Evolutionary conservation across 2,797 vertebrate genomes (phyloP), one percentile per base, ranked within the genome.

Genomic region (Epinephelus awoara): DNA sequence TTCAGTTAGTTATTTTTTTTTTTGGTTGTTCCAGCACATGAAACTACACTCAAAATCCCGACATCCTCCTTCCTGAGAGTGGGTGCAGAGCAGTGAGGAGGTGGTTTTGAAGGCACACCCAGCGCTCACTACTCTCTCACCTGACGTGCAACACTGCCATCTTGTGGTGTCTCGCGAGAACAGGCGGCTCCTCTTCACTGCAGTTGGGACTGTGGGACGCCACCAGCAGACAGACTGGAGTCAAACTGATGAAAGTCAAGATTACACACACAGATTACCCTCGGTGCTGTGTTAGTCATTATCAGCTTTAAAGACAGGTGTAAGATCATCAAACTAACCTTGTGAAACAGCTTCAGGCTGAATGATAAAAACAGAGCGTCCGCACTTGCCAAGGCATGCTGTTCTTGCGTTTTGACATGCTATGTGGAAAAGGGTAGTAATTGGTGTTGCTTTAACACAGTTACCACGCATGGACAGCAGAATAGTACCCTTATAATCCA

Each of bases 111-210:
- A 29, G 72, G 87, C 83, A 84, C 89, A 75, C 89, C 80, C 82
- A 69, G 21, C 1, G 12, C 9, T 29, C 0, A 2, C 27, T 7
- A 15, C 67, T 52, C 75, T 21, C 81, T 82, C 78, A 84, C 74
- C 84, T 59, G 70, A 25, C 0, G 4, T 1, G 17, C 67, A 59
- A 82, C 68, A 72, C 73, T 34, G 88, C 86, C 91, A 77, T 38
- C 93, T 75, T 0, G 81, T 68, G 92, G 89, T 2, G 21, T 4
- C 19, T 23, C 21, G 6, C 2, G 15, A 64, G 38, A 83, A 82
- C 49, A 6, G 42, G 2, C 4, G 25, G 10, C 27, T 42, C 2
- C 5, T 70, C 52, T 2, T 38, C 56, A 7, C 3, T 14, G n/a
- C 25, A 44, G 38, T 2, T n/a, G 6, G 13, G 42, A 17, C 17